A percentile compares a stretch with the other conserved stretches of the same genome.
Evolutionary conservation across 2,888 invertebrate genomes (phyloP).

Genomic region (Steromphala cineraria): DNA sequence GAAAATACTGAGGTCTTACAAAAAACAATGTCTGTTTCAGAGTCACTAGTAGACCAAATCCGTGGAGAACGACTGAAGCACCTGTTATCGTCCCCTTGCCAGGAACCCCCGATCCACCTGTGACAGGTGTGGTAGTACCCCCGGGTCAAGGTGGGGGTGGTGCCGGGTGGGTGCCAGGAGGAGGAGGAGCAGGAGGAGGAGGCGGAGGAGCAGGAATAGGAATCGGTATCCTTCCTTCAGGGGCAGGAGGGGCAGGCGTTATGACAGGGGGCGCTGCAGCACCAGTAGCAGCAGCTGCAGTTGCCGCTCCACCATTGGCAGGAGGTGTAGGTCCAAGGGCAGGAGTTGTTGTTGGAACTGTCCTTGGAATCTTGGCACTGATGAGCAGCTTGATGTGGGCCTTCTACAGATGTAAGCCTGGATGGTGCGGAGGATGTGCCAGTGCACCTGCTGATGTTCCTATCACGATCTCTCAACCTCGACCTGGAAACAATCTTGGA

Average conservation of each 20-base stretch:
- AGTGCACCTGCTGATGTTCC: slow-evolving; percentile 48
- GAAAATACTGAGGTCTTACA: neutral
- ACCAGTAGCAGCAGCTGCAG: slow-evolving; percentile 37
- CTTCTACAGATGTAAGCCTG: slow-evolving; percentile 67
- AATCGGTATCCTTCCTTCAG: slow-evolving; percentile 38
- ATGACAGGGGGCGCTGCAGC: slow-evolving; percentile 24
- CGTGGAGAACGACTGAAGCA: neutral
- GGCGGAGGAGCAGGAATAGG: slow-evolving; percentile 34
- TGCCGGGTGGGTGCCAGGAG: slow-evolving; percentile 31
- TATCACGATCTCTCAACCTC: slow-evolving; percentile 61
- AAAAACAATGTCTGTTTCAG: neutral
- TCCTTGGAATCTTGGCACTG: slow-evolving; percentile 60
- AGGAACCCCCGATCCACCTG: slow-evolving; percentile 35
- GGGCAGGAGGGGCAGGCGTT: slow-evolving; percentile 32
- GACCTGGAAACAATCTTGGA: slow-evolving; percentile 53
- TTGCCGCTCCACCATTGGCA: slow-evolving; percentile 27
- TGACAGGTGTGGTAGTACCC: slow-evolving; percentile 43
- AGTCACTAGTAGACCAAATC: neutral
- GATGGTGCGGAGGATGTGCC: slow-evolving; percentile 54
- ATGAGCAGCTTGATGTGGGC: slow-evolving; percentile 67
- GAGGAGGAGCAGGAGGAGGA: slow-evolving; percentile 26
- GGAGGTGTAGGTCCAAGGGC: slow-evolving; percentile 56
- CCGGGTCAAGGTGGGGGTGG: slow-evolving; percentile 47
- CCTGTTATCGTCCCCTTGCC: slow-evolving; percentile 27
- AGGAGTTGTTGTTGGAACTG: slow-evolving; percentile 64